A percentile compares a stretch with the other conserved stretches of the same genome.
Conservation (phyloP, 37 sponge, comb jelly and placozoan species). For the Beroe forskalii region DNA sequence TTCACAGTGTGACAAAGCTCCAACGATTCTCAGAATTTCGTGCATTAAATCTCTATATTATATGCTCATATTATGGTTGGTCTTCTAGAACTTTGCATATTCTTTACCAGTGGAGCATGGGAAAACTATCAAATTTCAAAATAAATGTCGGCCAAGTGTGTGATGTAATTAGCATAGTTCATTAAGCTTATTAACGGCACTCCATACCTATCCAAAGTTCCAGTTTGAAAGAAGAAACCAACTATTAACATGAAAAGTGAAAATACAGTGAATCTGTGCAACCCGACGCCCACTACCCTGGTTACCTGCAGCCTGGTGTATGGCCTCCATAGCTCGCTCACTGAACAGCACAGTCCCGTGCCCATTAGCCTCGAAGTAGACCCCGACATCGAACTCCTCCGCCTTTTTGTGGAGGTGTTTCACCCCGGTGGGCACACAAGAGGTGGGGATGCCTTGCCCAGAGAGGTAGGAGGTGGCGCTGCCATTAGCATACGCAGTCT, state of each 20-base stretch:
- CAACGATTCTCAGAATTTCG: too few species aligned
- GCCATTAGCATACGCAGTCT: conserved; percentile 99
- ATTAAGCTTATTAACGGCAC: too few species aligned
- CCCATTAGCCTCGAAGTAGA: conserved; percentile 98
- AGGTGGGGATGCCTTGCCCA: conserved; percentile 68
- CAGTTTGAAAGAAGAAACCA: conserved; percentile 21
- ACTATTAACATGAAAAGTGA: background rate
- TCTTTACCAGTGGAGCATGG: too few species aligned
- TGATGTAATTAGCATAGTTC: too few species aligned
- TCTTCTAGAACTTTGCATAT: too few species aligned
- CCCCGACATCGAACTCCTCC: conserved; percentile 81
- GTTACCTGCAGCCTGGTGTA: conserved; percentile 53
- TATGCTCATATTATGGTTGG: too few species aligned
- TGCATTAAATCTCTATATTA: too few species aligned
- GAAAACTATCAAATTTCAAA: too few species aligned
- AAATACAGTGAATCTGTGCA: too few species aligned
- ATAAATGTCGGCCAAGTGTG: too few species aligned
- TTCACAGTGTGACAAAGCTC: too few species aligned
- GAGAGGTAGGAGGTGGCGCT: conserved; percentile 79
- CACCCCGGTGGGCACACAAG: conserved; percentile 86
- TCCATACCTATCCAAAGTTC: background rate
- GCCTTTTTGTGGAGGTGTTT: conserved; percentile 89
- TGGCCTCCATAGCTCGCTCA: conserved; percentile 70
- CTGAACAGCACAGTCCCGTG: conserved; percentile 95
- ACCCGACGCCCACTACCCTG: too few species aligned